A percentile compares a stretch with the other conserved stretches of the same genome.
Evolutionary conservation across 1,140 invertebrate species (phyloP).

Genomic region (Drosophila serrata): DNA sequence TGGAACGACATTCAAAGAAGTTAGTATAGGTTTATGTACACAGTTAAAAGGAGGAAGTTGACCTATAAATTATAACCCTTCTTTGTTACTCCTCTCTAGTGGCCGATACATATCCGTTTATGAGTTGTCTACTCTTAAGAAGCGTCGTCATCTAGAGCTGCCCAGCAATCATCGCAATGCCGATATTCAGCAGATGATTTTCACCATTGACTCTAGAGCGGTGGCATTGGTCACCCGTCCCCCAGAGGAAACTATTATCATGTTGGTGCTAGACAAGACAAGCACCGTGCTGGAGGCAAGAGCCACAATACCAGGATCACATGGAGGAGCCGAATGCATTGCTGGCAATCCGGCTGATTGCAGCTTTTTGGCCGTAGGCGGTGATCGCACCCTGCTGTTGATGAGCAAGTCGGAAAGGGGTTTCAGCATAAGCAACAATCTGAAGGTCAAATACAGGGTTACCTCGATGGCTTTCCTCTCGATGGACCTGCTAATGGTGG

Average conservation of each 20-base stretch:
- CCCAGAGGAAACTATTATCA: constrained; percentile 90
- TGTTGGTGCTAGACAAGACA: constrained; percentile 92
- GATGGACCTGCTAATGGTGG: constrained; percentile 90
- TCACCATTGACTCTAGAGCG: constrained; percentile 91
- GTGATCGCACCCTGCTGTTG: constrained; percentile 89
- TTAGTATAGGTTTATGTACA: constrained; percentile 25
- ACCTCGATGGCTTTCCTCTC: constrained; percentile 89
- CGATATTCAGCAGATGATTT: constrained; percentile 89
- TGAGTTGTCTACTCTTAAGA: constrained; percentile 87
- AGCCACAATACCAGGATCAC: constrained; percentile 87
- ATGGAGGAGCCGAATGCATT: constrained; percentile 75
- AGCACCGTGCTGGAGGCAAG: constrained; percentile 90
- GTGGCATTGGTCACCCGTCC: constrained; percentile 89
- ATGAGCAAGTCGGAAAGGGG: constrained; percentile 90
- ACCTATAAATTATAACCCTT: background rate
- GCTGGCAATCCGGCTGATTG: constrained; percentile 89
- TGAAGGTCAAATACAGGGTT: constrained; percentile 90
- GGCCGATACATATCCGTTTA: constrained; percentile 86
- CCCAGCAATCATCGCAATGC: constrained; percentile 85
- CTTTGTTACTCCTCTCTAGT: constrained; percentile 12
- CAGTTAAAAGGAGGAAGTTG: background rate
- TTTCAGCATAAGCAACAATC: constrained; percentile 90
- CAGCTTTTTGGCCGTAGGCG: constrained; percentile 90
- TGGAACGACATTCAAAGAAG: constrained; percentile 69
- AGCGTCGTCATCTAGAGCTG: constrained; percentile 86